These are phyloP conservation scores for Gastrophryne carolinensis DNA, from an alignment of 2,797 vertebrate genomes.

Conservation along the genomic window DNA sequence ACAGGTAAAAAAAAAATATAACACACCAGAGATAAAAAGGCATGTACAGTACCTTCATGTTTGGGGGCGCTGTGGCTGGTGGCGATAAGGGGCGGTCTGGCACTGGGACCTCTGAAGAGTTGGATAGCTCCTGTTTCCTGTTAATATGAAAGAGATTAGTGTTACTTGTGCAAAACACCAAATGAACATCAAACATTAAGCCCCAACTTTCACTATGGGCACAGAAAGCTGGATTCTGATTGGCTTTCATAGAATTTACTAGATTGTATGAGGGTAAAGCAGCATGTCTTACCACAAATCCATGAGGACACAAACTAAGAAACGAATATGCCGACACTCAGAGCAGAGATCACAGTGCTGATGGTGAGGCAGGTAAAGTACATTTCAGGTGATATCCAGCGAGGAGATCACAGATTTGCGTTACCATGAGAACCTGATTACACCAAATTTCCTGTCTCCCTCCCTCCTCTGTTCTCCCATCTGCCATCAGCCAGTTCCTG, in stretches of 20 bases:
- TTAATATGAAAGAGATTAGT: conserved; percentile 57
- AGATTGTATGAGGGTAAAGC: neutral
- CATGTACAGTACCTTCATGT: conserved; percentile 98
- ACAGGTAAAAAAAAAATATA: too few relatives aligned
- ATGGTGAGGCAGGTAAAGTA: conserved; percentile 42
- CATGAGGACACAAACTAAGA: neutral
- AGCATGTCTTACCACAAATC: neutral
- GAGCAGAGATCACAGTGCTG: too few relatives aligned
- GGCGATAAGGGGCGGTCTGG: conserved; percentile 89
- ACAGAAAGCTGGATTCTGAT: neutral
- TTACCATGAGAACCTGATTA: conserved; percentile 58
- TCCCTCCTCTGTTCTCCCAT: conserved; percentile 57
- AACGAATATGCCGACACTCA: too few relatives aligned
- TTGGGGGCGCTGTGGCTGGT: conserved; percentile 87
- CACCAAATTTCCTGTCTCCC: conserved; percentile 44
- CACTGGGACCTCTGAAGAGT: conserved; percentile 76
- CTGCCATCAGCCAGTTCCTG: conserved; percentile 57
- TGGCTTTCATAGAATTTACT: neutral
- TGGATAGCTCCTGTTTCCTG: conserved; percentile 95
- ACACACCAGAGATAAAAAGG: too few relatives aligned
- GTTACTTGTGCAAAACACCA: too few relatives aligned
- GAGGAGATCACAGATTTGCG: conserved; percentile 52
- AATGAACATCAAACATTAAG: neutral
- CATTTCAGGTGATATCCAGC: conserved; percentile 53
- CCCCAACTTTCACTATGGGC: neutral